A percentile compares a stretch with the other conserved stretches of the same genome.
Conservation (phyloP, 2,797 vertebrate genomes). For the Anomalospiza imberbis region DNA sequence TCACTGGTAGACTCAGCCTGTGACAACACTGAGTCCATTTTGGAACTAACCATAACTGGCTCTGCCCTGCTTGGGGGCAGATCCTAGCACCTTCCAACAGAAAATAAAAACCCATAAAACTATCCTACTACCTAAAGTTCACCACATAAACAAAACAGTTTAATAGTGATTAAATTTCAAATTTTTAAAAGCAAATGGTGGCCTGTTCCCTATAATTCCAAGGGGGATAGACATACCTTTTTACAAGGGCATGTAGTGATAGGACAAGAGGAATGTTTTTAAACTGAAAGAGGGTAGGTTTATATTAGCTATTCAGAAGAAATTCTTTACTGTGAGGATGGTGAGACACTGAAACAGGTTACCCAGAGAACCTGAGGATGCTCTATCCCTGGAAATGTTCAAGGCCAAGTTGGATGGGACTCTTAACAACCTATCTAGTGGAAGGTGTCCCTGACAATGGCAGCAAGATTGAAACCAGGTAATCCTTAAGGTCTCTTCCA, state of each 20-base stretch:
- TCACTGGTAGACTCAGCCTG: not conserved
- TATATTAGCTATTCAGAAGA: not conserved
- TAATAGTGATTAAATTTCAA: not conserved
- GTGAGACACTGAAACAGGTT: not conserved
- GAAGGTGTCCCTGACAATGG: not conserved
- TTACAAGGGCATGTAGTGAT: not conserved
- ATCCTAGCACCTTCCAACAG: not conserved
- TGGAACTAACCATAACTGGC: not conserved
- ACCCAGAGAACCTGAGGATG: not conserved
- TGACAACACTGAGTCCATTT: not conserved
- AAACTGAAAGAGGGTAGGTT: not conserved
- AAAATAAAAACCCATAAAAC: not conserved
- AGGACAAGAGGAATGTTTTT: not conserved
- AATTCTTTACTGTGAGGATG: not conserved
- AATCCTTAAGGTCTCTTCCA: not conserved
- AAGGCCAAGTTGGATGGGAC: not conserved
- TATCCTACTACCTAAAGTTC: not conserved
- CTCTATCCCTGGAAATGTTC: not conserved
- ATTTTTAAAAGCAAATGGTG: not conserved
- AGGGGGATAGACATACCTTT: not conserved
- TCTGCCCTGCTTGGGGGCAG: not conserved
- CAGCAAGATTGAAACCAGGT: not conserved
- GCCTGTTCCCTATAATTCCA: not conserved
- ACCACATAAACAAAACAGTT: not conserved
- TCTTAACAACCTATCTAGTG: not conserved